A percentile compares a stretch with the other conserved stretches of the same genome.
Evolutionary conservation across 2,113 vertebrate species (phyloP).

Genomic region (Acrocephalus arundinaceus): DNA sequence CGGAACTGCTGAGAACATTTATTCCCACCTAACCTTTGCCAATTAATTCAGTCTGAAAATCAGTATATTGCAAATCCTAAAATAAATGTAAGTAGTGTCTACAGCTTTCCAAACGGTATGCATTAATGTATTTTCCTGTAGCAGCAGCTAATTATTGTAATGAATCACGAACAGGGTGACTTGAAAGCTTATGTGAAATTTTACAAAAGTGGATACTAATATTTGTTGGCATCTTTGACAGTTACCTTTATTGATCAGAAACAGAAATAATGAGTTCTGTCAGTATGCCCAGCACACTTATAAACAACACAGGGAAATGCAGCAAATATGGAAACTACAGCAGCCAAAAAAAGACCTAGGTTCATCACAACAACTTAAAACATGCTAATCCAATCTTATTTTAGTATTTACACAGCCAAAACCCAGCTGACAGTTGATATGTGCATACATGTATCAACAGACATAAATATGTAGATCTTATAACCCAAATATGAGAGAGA

Average conservation of each 20-base stretch:
- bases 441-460: not conserved
- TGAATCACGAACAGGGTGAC: conserved; percentile 1
- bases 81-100: conserved; percentile 53
- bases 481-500: not conserved
- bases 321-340: not conserved
- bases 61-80: conserved; percentile 28
- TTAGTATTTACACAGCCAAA: not conserved
- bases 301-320: not conserved
- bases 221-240: conserved; percentile 26
- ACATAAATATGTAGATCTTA: not conserved
- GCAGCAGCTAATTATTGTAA: conserved; percentile 32
- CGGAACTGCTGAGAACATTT: conserved; percentile 40
- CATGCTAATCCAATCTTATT: not conserved
- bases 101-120: conserved; percentile 34
- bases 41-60: conserved; percentile 44
- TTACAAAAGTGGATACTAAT: not conserved
- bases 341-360: not conserved
- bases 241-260: conserved; percentile 31
- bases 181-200: conserved; percentile 27
- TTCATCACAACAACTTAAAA: not conserved
- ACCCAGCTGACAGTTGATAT: not conserved
- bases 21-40: conserved; percentile 43
- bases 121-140: conserved; percentile 19
- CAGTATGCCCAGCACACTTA: not conserved
- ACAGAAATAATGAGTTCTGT: conserved; percentile 31